Evolutionary conservation across 2,888 invertebrate genomes (phyloP).

Genomic region (Caenorhabditis sp.): DNA sequence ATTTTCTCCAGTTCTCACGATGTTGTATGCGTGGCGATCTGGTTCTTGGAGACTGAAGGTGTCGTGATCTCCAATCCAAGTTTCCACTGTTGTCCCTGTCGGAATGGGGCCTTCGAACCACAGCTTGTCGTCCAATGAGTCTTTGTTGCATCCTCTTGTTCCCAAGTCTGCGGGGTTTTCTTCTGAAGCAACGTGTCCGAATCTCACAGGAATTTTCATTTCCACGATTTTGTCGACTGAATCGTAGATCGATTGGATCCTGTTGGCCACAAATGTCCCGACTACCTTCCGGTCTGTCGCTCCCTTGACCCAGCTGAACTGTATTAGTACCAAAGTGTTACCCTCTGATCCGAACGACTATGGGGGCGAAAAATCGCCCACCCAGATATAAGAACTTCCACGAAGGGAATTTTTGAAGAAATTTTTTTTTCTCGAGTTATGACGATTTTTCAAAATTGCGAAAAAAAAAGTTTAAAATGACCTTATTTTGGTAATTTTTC

Average conservation of each 20-base stretch:
- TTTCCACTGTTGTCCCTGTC: background rate
- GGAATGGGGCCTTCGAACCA: slow-evolving; percentile 5
- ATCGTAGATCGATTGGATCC: background rate
- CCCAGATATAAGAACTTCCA: no score
- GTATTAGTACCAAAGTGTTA: no score
- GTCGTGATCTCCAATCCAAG: background rate
- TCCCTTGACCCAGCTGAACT: slow-evolving; percentile 7
- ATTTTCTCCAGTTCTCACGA: background rate
- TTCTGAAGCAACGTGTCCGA: slow-evolving; percentile 72
- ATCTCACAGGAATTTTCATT: slow-evolving; percentile 18
- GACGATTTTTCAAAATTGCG: no score
- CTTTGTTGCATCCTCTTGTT: background rate
- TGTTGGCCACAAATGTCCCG: background rate
- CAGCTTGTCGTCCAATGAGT: background rate
- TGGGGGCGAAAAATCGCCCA: no score
- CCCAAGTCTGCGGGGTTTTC: slow-evolving; percentile 76
- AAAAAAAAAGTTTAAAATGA: no score
- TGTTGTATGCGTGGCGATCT: background rate
- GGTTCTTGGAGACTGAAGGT: slow-evolving; percentile 50
- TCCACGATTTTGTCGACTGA: background rate
- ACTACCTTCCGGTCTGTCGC: slow-evolving; percentile 9
- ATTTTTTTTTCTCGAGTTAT: no score
- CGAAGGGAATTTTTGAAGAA: no score
- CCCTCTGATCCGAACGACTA: no score
- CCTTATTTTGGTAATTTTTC: no score